phyloP scores from a whole-genome alignment of 1,140 invertebrate genomes.

The Sminthurides bifidus region DNA sequence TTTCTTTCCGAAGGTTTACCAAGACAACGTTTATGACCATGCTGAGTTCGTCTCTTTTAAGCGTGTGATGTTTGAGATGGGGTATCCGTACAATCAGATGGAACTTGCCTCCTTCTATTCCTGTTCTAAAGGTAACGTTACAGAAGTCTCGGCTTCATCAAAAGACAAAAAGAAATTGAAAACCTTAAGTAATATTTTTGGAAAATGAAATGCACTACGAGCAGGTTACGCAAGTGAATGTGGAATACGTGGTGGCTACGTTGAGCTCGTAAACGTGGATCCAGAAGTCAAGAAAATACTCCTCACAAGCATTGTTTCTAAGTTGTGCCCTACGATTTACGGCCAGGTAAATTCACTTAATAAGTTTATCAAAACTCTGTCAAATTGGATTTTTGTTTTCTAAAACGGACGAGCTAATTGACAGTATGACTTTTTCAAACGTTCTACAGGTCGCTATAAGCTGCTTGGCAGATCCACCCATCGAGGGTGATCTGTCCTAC shows the following conservation, averaged over 20 bases:
- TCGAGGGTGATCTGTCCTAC: constrained; percentile 45
- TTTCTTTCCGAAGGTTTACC: too few relatives aligned
- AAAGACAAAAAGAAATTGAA: too few relatives aligned
- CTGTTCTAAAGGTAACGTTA: constrained; percentile 76
- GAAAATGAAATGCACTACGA: too few relatives aligned
- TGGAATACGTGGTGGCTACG: constrained; percentile 51
- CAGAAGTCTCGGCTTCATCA: too few relatives aligned
- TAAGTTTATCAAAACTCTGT: too few relatives aligned
- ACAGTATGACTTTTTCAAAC: too few relatives aligned
- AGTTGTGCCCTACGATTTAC: constrained; percentile 49
- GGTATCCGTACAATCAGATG: constrained; percentile 63
- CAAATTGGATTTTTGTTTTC: too few relatives aligned
- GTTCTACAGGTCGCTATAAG: constrained; percentile 51
- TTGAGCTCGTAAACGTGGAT: constrained; percentile 50
- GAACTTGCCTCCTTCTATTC: constrained; percentile 95
- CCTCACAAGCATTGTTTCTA: constrained; percentile 52
- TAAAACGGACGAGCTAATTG: too few relatives aligned
- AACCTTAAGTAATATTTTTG: too few relatives aligned
- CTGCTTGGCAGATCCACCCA: constrained; percentile 50
- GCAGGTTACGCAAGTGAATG: constrained; percentile 35
- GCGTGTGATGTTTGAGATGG: constrained; percentile 80
- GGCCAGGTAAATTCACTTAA: too few relatives aligned
- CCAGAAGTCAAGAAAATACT: constrained; percentile 44
- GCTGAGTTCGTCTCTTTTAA: constrained; percentile 89
- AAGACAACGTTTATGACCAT: constrained; percentile 90